These are phyloP conservation scores for Panzeria rudis DNA, from an alignment of 2,888 invertebrate genomes.

Conservation along the genomic window DNA sequence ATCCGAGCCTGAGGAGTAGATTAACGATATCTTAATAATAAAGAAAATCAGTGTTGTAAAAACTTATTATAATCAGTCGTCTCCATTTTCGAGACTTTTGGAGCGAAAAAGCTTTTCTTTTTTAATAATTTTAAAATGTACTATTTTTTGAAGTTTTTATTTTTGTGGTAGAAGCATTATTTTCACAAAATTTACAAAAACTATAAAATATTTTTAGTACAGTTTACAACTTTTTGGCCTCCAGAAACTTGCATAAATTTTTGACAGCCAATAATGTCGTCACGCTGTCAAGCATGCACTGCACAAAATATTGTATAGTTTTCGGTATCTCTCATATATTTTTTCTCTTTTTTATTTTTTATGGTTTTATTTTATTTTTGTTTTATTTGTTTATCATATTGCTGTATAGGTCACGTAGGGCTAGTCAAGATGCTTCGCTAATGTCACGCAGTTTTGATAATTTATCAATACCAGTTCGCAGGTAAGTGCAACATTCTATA, in stretches of 20 bases:
- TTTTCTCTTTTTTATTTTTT: slow-evolving; percentile 58
- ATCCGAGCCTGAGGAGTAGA: too few relatives aligned
- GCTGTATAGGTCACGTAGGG: slow-evolving; percentile 91
- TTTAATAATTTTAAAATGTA: not conserved
- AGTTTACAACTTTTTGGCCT: not conserved
- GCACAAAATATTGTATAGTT: slow-evolving; percentile 2
- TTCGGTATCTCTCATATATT: not conserved
- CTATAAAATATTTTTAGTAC: not conserved
- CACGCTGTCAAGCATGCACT: not conserved
- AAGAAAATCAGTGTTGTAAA: too few relatives aligned
- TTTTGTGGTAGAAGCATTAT: slow-evolving; percentile 34
- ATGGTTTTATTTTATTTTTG: slow-evolving; percentile 75
- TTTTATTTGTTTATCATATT: slow-evolving; percentile 79
- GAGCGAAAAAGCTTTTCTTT: too few relatives aligned
- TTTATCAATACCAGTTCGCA: slow-evolving; percentile 86
- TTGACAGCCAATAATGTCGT: not conserved
- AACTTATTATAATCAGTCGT: too few relatives aligned
- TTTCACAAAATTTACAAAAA: slow-evolving; percentile 56
- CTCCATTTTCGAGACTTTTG: too few relatives aligned
- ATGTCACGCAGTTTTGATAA: slow-evolving; percentile 88
- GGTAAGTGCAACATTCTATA: slow-evolving; percentile 84
- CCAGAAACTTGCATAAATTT: not conserved
- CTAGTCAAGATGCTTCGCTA: slow-evolving; percentile 90
- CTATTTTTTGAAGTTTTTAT: not conserved
- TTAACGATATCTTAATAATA: too few relatives aligned